Conservation (phyloP, 2,888 invertebrate species). For the Phalera bucephala region DNA sequence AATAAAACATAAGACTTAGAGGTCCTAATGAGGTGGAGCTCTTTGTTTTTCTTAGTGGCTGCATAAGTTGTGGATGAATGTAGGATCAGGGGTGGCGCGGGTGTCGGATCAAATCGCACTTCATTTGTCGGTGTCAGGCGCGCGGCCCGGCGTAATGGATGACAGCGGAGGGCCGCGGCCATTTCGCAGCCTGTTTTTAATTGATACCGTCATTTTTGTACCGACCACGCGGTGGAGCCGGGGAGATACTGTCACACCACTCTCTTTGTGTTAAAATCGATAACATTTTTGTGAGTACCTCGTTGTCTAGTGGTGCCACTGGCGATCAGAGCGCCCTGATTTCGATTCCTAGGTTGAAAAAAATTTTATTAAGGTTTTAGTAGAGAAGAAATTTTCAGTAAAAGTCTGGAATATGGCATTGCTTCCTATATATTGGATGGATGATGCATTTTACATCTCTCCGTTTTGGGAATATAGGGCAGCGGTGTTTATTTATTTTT, state of each 20-base stretch:
- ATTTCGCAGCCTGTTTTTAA: conserved; percentile 62
- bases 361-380: no score
- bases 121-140: conserved; percentile 78
- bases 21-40: conserved; percentile 67
- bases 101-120: conserved; percentile 77
- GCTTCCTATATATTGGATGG: no score
- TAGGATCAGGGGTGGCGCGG: conserved; percentile 53
- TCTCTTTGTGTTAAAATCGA: background rate
- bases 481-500: no score
- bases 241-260: background rate
- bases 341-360: no score
- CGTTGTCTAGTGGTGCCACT: no score
- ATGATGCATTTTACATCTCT: no score
- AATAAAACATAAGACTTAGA: conserved; percentile 78
- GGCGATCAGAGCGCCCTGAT: no score
- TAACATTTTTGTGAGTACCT: no score
- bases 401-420: no score
- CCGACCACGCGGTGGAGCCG: conserved; percentile 24
- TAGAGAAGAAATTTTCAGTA: no score
- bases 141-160: conserved; percentile 66
- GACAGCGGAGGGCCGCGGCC: conserved; percentile 48
- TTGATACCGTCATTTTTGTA: conserved; percentile 75
- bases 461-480: no score
- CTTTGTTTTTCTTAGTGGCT: conserved; percentile 72
- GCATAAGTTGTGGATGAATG: conserved; percentile 76